These are phyloP conservation scores for Nilaparvata lugens DNA, from an alignment of 1,140 invertebrate species.

Conservation along the genomic window DNA sequence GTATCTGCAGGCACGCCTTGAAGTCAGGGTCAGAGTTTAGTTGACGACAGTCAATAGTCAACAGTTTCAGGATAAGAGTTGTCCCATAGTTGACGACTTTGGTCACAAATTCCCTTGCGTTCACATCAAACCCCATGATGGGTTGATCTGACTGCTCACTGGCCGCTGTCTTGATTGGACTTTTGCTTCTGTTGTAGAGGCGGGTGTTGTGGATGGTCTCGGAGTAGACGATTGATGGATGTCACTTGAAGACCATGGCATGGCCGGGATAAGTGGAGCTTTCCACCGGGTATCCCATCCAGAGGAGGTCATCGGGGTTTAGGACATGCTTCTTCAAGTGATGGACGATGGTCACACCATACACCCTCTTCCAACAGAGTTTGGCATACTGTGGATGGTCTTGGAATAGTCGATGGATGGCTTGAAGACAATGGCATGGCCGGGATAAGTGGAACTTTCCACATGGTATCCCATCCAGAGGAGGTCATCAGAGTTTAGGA, in stretches of 20 bases:
- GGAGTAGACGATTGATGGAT: neutral
- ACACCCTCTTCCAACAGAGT: constrained; percentile 33
- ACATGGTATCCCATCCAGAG: constrained; percentile 63
- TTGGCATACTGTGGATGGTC: constrained; percentile 22
- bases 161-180: no score
- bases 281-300: constrained; percentile 63
- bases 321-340: constrained; percentile 50
- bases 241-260: constrained; percentile 55
- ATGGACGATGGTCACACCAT: constrained; percentile 30
- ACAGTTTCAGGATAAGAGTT: no score
- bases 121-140: constrained; percentile 44
- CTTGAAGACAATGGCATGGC: constrained; percentile 51
- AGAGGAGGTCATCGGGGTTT: constrained; percentile 49
- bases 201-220: constrained; percentile 10
- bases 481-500: constrained; percentile 53
- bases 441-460: constrained; percentile 45
- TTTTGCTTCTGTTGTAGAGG: no score
- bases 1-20: no score
- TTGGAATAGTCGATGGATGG: neutral
- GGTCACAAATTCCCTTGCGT: constrained; percentile 55
- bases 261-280: constrained; percentile 45
- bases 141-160: neutral
- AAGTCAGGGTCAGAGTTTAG: no score
- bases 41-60: no score
- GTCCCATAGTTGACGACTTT: neutral